A percentile compares a stretch with the other conserved stretches of the same genome.
These are phyloP conservation scores for Anthoptus insignis DNA, from an alignment of 2,888 invertebrate species.

Conservation along the genomic window DNA sequence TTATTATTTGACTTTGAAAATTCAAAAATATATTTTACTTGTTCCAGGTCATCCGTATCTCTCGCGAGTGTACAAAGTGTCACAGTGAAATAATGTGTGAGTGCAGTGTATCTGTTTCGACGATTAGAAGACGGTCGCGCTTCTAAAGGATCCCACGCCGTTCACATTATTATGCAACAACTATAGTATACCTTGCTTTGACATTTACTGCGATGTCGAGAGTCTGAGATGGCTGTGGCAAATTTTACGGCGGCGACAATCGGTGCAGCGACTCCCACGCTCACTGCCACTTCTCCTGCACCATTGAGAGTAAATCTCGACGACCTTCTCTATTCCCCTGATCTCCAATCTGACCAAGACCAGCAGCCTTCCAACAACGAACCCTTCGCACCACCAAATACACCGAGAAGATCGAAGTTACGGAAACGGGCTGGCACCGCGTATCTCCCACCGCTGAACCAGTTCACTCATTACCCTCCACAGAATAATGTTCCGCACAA, in stretches of 20 bases:
- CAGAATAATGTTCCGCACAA: constrained; percentile 72
- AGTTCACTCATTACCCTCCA: constrained; percentile 74
- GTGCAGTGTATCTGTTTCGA: constrained; percentile 64
- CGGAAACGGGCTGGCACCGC: constrained; percentile 80
- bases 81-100: constrained; percentile 62
- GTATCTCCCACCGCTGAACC: constrained; percentile 78
- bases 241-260: constrained; percentile 77
- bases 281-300: constrained; percentile 65
- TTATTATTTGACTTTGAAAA: constrained; percentile 10
- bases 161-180: constrained; percentile 70
- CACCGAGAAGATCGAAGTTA: constrained; percentile 68
- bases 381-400: constrained; percentile 65
- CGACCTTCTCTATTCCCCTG: constrained; percentile 78
- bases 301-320: constrained; percentile 72
- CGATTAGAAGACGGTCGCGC: constrained; percentile 68
- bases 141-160: constrained; percentile 63
- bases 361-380: constrained; percentile 64
- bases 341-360: constrained; percentile 61
- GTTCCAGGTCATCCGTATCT: constrained; percentile 67
- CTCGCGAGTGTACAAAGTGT: constrained; percentile 53
- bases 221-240: constrained; percentile 75
- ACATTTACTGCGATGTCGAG: constrained; percentile 65
- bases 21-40: constrained; percentile 49
- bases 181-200: constrained; percentile 66
- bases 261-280: constrained; percentile 68